Base-by-base conservation (phyloP, 2,113 vertebrate species). In the Anolis sagrei region DNA sequence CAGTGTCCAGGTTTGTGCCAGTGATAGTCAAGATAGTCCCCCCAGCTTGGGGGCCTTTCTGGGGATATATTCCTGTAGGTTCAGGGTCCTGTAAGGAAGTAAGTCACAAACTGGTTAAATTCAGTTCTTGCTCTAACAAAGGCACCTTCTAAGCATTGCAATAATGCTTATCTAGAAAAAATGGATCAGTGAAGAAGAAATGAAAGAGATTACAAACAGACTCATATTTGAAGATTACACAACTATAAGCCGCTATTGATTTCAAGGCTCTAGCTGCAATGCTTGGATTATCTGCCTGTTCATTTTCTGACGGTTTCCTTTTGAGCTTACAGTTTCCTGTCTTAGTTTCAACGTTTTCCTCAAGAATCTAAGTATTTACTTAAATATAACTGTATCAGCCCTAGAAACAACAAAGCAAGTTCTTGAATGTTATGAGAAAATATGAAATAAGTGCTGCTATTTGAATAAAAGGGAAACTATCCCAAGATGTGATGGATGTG, bases 21-120 rank as follows among this genome's bases (percentile, higher is more conserved):
- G 0, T 81, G 93, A 99, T 98, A 69, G 98, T 99, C 93, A 99
- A 95, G 1, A 91, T 85, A 1, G 98, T 99, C 39, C 98, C 98
- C 0, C 98, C 98, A 0, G 97, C 98, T 16, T 95, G 95, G 0
- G 98, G 98, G 25, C 98, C 98, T 87, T 92, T 97, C 10, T 7
- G 51, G 0, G 98, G 98, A 6, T 61, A 18, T 75, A 99, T 95
- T 0, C 0, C 5, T 5, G 2, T 29, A 1, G 97, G 97, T 27
- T 88, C 6, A 32, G 98, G 98, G 86, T 98, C 90, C 98, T 99
- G 90, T 4, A 89, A 44, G 74, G n/a, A 88, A 21, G n/a, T 78
- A 39, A 85, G 64, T 32, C 85, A 83, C 79, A 29, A 81, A 68
- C 2, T 19, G 21, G 48, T 80, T 76, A 84, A 84, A 84, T 61